These are phyloP conservation scores for Pissodes strobi DNA, from an alignment of 1,140 invertebrate genomes.

Conservation along the genomic window DNA sequence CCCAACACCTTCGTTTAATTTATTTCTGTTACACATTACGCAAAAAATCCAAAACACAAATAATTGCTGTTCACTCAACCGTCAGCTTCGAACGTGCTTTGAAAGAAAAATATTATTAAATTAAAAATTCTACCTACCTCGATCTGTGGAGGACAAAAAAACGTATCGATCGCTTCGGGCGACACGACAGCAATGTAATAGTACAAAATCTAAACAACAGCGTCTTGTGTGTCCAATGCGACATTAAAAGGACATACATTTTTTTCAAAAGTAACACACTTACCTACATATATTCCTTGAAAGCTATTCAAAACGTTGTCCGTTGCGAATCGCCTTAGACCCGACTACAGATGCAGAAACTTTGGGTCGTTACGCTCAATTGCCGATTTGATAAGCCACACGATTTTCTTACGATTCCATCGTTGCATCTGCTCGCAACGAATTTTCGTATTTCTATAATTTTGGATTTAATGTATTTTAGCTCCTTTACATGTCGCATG, in stretches of 20 bases:
- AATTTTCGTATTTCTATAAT: not conserved
- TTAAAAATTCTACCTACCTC: conserved; percentile 4
- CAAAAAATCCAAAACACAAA: not conserved
- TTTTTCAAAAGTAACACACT: conserved; percentile 1
- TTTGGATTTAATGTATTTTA: not conserved
- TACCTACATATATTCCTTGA: conserved; percentile 7
- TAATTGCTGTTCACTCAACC: conserved; percentile 1
- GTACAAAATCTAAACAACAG: not conserved
- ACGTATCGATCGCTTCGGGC: not conserved
- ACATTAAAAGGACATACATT: conserved; percentile 3
- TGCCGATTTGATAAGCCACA: not conserved
- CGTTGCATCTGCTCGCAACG: conserved; percentile 1
- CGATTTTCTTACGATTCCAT: conserved; percentile 3
- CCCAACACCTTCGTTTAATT: no score
- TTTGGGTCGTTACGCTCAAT: conserved; percentile 2
- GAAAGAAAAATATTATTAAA: not conserved
- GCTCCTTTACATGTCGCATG: conserved; percentile 1
- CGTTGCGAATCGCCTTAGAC: conserved; percentile 1
- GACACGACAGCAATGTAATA: not conserved
- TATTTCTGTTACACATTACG: not conserved
- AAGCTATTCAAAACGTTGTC: not conserved
- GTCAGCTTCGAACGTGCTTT: not conserved
- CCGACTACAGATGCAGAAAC: not conserved
- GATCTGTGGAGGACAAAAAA: not conserved
- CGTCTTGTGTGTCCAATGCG: conserved; percentile 4